Conservation (phyloP, 2,113 vertebrate genomes). For the Bubo bubo region DNA sequence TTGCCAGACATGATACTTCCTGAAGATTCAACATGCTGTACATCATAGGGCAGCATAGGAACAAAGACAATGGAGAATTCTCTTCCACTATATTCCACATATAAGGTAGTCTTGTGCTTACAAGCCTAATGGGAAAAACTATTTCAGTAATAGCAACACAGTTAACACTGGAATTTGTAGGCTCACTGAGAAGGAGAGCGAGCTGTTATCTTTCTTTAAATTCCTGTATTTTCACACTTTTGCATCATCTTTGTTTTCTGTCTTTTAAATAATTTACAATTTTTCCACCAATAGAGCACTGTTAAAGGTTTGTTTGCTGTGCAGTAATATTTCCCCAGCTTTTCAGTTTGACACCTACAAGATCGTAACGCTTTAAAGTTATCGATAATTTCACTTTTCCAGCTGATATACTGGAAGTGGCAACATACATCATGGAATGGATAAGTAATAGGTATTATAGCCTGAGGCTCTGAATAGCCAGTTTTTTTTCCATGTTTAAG, state of each 20-base stretch:
- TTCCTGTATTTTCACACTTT: background rate
- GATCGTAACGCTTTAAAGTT: background rate
- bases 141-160: background rate
- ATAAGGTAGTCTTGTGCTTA: background rate
- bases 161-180: background rate
- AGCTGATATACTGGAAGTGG: background rate
- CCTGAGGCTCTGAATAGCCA: background rate
- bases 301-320: background rate
- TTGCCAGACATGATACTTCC: background rate
- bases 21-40: background rate
- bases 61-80: background rate
- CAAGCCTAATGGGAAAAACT: background rate
- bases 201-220: background rate
- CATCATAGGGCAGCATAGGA: background rate
- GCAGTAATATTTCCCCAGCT: background rate
- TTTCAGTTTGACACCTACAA: background rate
- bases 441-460: background rate
- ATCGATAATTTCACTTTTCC: background rate
- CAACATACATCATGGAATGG: background rate
- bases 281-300: background rate
- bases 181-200: background rate
- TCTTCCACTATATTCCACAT: background rate
- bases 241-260: background rate
- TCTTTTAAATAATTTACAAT: background rate
- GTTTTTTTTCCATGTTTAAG: background rate